Evolutionary conservation across 2,797 vertebrate genomes (phyloP).

Genomic region (Gambusia yucatana): DNA sequence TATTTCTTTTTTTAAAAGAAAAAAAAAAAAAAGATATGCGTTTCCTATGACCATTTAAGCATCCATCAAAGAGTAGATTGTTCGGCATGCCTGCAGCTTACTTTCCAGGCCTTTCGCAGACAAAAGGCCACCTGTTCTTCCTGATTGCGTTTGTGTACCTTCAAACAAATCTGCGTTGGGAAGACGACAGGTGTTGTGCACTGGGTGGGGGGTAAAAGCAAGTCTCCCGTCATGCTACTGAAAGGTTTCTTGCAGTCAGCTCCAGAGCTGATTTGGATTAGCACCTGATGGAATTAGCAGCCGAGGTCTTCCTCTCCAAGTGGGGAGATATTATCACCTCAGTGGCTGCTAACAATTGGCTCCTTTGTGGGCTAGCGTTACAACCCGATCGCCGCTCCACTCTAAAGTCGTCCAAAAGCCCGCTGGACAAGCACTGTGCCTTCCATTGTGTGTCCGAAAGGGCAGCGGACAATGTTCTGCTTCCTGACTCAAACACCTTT

Average conservation of each 20-base stretch:
- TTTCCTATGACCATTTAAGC: neutral
- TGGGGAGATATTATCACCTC: slow-evolving; percentile 73
- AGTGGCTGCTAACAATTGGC: slow-evolving; percentile 70
- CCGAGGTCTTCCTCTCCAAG: slow-evolving; percentile 59
- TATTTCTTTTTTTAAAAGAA: neutral
- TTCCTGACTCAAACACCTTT: slow-evolving; percentile 68
- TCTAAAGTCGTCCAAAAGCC: slow-evolving; percentile 66
- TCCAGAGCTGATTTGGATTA: slow-evolving; percentile 49
- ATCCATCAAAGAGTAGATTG: slow-evolving; percentile 1
- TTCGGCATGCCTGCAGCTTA: neutral
- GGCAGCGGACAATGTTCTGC: slow-evolving; percentile 74
- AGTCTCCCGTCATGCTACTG: neutral
- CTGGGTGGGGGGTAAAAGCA: neutral
- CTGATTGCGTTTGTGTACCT: neutral
- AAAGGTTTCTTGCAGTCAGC: slow-evolving; percentile 26
- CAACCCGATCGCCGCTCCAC: slow-evolving; percentile 61
- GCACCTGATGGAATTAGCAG: slow-evolving; percentile 62
- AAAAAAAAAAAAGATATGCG: neutral
- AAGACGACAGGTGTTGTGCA: slow-evolving; percentile 16
- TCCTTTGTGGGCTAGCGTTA: slow-evolving; percentile 78
- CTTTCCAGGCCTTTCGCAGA: neutral
- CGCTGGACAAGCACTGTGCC: slow-evolving; percentile 73
- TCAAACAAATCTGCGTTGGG: slow-evolving; percentile 6
- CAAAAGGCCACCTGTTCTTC: slow-evolving; percentile 22
- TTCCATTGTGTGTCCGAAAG: slow-evolving; percentile 81